phyloP scores from a whole-genome alignment of 2,113 vertebrate genomes.

The Semicossyphus pulcher region DNA sequence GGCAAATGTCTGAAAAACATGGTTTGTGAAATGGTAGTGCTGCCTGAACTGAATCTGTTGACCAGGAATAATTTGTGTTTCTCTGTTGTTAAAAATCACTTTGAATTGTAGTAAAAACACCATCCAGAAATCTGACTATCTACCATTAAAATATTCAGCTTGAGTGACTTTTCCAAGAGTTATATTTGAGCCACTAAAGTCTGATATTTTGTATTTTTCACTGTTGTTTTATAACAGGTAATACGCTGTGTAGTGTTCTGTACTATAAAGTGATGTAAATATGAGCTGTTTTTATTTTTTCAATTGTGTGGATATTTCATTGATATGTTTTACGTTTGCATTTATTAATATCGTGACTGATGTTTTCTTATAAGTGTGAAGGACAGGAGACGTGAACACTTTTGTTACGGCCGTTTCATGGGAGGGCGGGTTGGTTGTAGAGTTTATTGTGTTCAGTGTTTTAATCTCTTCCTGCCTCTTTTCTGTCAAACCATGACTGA shows the following conservation, averaged over 20 bases:
- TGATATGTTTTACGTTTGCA: constrained; percentile 27
- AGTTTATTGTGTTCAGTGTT: not conserved
- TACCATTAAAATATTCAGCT: too few species aligned
- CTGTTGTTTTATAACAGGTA: constrained; percentile 57
- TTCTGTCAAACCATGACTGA: constrained; percentile 48
- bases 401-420: too few species aligned
- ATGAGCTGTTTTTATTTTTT: constrained; percentile 43
- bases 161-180: constrained; percentile 3
- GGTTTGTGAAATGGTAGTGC: too few species aligned
- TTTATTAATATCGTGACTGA: not conserved
- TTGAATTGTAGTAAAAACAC: too few species aligned
- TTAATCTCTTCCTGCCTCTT: constrained; percentile 48
- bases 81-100: not conserved
- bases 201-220: constrained; percentile 13
- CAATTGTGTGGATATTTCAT: constrained; percentile 36
- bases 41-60: too few species aligned
- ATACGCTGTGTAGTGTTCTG: constrained; percentile 22
- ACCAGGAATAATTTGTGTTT: not conserved
- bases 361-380: constrained; percentile 3
- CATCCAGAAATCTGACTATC: too few species aligned
- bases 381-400: not conserved
- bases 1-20: too few species aligned
- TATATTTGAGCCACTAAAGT: not conserved
- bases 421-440: too few species aligned
- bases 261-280: constrained; percentile 57